Conservation (phyloP, 1,140 invertebrate species). For the Pantala flavescens region DNA sequence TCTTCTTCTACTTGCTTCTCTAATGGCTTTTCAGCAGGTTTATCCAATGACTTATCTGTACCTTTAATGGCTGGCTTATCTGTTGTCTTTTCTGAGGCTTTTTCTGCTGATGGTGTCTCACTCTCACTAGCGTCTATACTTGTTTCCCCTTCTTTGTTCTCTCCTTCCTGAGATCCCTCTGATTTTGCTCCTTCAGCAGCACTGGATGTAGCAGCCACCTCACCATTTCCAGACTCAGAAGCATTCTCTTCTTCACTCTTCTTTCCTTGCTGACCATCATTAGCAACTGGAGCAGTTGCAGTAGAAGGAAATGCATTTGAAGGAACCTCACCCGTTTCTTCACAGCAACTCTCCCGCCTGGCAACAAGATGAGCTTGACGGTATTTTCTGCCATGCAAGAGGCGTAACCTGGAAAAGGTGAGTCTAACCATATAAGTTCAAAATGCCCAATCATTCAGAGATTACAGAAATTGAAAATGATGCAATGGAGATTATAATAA, state of each 20-base stretch:
- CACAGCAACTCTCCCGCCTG: slow-evolving; percentile 21
- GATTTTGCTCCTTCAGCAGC: slow-evolving; percentile 22
- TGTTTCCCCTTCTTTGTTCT: slow-evolving; percentile 24
- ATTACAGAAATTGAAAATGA: too few species aligned
- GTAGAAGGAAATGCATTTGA: slow-evolving; percentile 17
- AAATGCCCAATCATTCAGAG: too few species aligned
- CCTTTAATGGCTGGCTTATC: neutral
- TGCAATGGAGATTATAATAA: too few species aligned
- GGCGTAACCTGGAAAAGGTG: slow-evolving; percentile 44
- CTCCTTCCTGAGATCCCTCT: slow-evolving; percentile 19
- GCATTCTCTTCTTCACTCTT: slow-evolving; percentile 22
- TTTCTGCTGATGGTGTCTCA: neutral
- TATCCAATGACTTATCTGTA: neutral
- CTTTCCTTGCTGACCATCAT: slow-evolving; percentile 26
- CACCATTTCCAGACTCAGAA: slow-evolving; percentile 20
- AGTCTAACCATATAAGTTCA: too few species aligned
- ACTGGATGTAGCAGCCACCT: slow-evolving; percentile 8
- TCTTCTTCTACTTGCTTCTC: slow-evolving; percentile 31
- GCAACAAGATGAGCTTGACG: slow-evolving; percentile 34
- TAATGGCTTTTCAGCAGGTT: neutral
- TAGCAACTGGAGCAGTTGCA: neutral
- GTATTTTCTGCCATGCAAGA: slow-evolving; percentile 63
- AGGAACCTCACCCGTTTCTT: slow-evolving; percentile 20
- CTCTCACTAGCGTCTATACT: neutral
- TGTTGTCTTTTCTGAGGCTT: neutral